These are phyloP conservation scores for Picathartes gymnocephalus DNA, from an alignment of 2,113 vertebrate species.

Conservation along the genomic window DNA sequence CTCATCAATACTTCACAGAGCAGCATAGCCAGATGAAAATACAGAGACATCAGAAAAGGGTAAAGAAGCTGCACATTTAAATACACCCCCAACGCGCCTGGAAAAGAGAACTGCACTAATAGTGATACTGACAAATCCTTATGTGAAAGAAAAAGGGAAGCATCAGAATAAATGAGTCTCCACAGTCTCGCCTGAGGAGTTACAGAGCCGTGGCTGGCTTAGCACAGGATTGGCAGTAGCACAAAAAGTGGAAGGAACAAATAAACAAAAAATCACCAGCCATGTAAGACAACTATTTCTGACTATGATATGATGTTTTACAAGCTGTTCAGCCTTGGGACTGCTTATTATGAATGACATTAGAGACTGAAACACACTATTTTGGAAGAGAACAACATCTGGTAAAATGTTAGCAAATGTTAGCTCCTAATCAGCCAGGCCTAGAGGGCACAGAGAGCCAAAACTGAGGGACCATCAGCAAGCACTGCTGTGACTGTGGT, in stretches of 20 bases:
- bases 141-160: neutral
- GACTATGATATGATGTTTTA: neutral
- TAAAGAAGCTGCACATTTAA: neutral
- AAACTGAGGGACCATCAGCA: neutral
- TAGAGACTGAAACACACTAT: neutral
- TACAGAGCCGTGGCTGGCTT: neutral
- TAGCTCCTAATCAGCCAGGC: neutral
- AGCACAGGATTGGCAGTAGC: neutral
- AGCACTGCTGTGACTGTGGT: neutral
- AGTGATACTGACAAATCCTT: neutral
- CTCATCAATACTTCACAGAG: neutral
- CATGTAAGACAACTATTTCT: neutral
- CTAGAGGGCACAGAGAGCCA: neutral
- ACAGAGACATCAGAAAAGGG: neutral
- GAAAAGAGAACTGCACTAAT: neutral
- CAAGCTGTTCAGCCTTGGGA: neutral
- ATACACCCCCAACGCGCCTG: neutral
- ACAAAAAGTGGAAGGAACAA: neutral
- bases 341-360: neutral
- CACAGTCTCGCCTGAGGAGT: neutral
- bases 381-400: neutral
- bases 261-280: neutral
- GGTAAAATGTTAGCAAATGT: neutral
- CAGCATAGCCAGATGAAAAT: neutral
- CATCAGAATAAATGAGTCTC: neutral